phyloP scores from a whole-genome alignment of 2,113 vertebrate species.

The Oncorhynchus gorbuscha region DNA sequence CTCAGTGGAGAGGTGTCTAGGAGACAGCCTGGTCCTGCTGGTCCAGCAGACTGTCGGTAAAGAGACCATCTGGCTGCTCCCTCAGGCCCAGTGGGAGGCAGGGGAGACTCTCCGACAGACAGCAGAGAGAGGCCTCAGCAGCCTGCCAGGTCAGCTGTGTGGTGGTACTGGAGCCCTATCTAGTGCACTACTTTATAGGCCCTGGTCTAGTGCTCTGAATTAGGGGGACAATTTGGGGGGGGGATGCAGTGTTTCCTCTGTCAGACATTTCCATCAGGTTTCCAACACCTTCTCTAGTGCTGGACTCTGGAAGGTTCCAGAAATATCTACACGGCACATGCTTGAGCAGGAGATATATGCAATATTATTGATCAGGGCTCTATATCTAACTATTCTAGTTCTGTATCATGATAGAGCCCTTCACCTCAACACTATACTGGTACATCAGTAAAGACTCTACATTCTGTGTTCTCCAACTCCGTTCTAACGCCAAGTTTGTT shows the following conservation, averaged over 20 bases:
- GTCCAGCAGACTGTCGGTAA: conserved; percentile 81
- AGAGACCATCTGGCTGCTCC: conserved; percentile 86
- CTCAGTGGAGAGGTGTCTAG: conserved; percentile 79
- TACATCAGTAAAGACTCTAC: not conserved
- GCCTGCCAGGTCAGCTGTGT: conserved; percentile 73
- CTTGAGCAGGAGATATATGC: not conserved
- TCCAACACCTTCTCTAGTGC: no score
- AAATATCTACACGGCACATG: no score
- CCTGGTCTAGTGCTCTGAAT: not conserved
- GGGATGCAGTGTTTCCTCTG: no score
- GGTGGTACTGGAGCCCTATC: no score
- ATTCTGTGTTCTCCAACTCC: not conserved
- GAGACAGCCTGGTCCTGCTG: conserved; percentile 79
- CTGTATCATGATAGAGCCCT: not conserved
- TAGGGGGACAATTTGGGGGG: no score
- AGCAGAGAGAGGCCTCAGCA: conserved; percentile 80
- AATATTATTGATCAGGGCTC: not conserved
- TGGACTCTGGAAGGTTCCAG: no score
- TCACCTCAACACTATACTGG: no score
- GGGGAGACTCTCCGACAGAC: conserved; percentile 89
- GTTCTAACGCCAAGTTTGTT: not conserved
- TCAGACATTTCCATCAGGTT: no score
- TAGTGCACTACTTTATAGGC: no score
- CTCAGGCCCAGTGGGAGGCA: conserved; percentile 84
- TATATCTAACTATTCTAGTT: no score